These are phyloP conservation scores for Melitaea cinxia DNA, from an alignment of 1,140 invertebrate genomes.

Conservation along the genomic window DNA sequence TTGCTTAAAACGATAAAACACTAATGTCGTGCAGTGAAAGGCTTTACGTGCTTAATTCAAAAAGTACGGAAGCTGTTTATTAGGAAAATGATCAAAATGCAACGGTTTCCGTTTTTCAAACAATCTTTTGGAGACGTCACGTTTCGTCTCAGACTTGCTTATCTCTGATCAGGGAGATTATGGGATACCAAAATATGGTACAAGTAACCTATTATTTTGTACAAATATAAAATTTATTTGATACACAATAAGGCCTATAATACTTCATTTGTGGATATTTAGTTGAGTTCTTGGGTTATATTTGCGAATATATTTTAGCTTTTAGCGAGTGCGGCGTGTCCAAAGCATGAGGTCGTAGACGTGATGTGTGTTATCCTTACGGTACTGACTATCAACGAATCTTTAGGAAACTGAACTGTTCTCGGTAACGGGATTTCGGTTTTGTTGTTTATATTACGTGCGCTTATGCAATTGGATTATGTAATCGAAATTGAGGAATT, in stretches of 20 bases:
- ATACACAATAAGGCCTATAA: background rate
- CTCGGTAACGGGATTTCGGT: background rate
- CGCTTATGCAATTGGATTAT: background rate
- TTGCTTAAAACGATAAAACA: no score
- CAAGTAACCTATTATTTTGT: background rate
- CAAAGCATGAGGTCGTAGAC: slow-evolving; percentile 11
- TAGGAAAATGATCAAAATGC: background rate
- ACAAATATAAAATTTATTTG: background rate
- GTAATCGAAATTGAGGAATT: background rate
- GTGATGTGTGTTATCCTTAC: slow-evolving; percentile 6
- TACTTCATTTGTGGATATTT: background rate
- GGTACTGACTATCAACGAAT: slow-evolving; percentile 4
- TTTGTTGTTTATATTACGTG: background rate
- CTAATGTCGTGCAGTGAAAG: no score
- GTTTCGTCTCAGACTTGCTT: slow-evolving; percentile 13
- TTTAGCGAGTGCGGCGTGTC: slow-evolving; percentile 1
- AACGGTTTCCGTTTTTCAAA: slow-evolving; percentile 15
- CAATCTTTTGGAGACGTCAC: slow-evolving; percentile 15
- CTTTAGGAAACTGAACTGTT: background rate
- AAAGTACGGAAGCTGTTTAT: background rate
- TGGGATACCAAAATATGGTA: background rate
- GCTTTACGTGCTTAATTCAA: background rate
- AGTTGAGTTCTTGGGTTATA: background rate
- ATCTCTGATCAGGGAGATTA: slow-evolving; percentile 11
- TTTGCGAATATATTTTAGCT: slow-evolving; percentile 3